phyloP scores from a whole-genome alignment of 2,113 vertebrate species.

The Ophthalmolycus amberensis region DNA sequence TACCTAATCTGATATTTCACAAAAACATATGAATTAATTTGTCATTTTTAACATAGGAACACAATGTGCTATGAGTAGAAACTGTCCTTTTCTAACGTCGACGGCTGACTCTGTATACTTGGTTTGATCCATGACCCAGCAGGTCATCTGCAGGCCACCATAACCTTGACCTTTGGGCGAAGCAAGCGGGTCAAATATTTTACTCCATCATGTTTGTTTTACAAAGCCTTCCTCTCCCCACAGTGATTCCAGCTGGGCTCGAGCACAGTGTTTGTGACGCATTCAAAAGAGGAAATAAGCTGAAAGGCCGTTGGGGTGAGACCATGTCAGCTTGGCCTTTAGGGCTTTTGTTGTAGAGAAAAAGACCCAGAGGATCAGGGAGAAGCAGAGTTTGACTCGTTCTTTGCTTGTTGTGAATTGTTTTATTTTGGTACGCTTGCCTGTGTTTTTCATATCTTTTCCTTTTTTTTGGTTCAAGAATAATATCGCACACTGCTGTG shows the following conservation, averaged over 20 bases:
- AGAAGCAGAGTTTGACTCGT: slow-evolving; percentile 67
- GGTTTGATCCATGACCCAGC: slow-evolving; percentile 69
- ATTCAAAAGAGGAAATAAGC: slow-evolving; percentile 76
- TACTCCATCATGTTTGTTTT: slow-evolving; percentile 77
- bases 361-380: slow-evolving; percentile 66
- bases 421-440: slow-evolving; percentile 76
- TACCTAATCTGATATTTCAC: slow-evolving; percentile 4
- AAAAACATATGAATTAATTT: slow-evolving; percentile 12
- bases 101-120: slow-evolving; percentile 53
- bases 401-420: slow-evolving; percentile 79
- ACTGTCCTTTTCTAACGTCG: slow-evolving; percentile 19
- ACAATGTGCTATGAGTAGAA: slow-evolving; percentile 1
- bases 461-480: slow-evolving; percentile 69
- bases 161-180: slow-evolving; percentile 80
- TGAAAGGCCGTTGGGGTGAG: slow-evolving; percentile 74
- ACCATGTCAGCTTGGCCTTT: slow-evolving; percentile 75
- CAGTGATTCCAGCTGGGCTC: slow-evolving; percentile 81
- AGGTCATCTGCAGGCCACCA: slow-evolving; percentile 74
- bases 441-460: slow-evolving; percentile 76
- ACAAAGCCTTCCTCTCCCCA: slow-evolving; percentile 76
- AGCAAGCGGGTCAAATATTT: slow-evolving; percentile 76
- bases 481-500: slow-evolving; percentile 76
- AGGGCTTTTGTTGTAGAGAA: slow-evolving; percentile 74
- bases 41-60: slow-evolving; percentile 19
- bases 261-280: slow-evolving; percentile 71